Conservation (phyloP, 2,797 vertebrate genomes). For the Anas bernieri region DNA sequence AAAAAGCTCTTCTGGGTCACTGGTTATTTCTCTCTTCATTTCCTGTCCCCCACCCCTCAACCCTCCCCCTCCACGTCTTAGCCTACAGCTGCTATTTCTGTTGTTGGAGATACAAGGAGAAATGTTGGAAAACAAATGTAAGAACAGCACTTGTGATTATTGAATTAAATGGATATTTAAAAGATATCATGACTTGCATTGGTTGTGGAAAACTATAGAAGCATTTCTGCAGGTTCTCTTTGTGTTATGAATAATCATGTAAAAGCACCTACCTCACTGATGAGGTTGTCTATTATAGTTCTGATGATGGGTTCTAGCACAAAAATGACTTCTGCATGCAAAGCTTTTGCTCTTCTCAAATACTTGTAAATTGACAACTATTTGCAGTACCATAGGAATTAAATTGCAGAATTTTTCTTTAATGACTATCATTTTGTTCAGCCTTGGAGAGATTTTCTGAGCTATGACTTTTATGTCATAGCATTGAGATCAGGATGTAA, state of each 20-base stretch:
- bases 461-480: not conserved
- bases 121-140: not conserved
- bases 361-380: not conserved
- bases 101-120: not conserved
- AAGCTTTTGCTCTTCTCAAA: not conserved
- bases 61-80: not conserved
- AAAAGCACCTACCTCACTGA: not conserved
- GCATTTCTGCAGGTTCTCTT: not conserved
- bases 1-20: not conserved
- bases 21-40: not conserved
- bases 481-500: not conserved
- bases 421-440: not conserved
- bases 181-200: not conserved
- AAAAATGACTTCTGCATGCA: not conserved
- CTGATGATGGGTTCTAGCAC: not conserved
- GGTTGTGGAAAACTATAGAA: not conserved
- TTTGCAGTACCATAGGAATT: not conserved
- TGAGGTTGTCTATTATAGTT: not conserved
- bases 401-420: not conserved
- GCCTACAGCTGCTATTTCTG: not conserved
- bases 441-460: not conserved
- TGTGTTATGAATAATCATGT: not conserved
- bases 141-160: not conserved
- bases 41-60: not conserved
- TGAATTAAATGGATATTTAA: not conserved